Evolutionary conservation across 2,797 vertebrate genomes (phyloP), one percentile per base, ranked within the genome.

Genomic region (Hafferia zeledoni): DNA sequence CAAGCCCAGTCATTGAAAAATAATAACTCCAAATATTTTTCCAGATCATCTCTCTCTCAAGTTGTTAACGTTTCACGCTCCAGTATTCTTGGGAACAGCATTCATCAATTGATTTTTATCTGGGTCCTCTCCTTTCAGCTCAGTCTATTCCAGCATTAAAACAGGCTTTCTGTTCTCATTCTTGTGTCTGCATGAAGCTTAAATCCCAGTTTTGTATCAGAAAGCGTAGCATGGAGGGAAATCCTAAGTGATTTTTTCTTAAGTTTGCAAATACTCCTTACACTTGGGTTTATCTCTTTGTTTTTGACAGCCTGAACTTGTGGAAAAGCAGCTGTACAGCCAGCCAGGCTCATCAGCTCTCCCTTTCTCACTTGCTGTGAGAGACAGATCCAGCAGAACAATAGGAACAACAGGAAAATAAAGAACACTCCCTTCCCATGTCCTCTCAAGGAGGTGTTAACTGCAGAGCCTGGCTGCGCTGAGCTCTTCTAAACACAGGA

Each of bases 401-500:
- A 89, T 93, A 64, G 96, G 39, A 91, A 88, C 72, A 78, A 93
- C 93, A 95, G 95, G 95, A 95, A 96, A 94, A 96, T 91, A 81
- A 94, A 67, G 95, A 95, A 95, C 94, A 91, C 95, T 96, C 93
- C 95, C 95, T 94, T 96, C 83, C 94, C 93, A 6, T 79, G 88
- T 86, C 83, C 91, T 89, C 72, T 76, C 55, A 49, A 94, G 88
- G 96, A 97, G 95, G 95, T 97, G 95, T 95, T 90, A 94, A 87
- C 93, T 90, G 95, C 93, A 92, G 93, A 95, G 94, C 17, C 52
- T 95, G 89, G 19, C 78, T 91, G 72, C 3, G 0, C 22, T 77
- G 46, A 68, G 63, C 60, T 68, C 23, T 72, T 52, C 50, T 89
- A 31, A 92, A 74, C 68, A 13, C 50, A 6, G 68, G 84, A 80